Conservation (phyloP, 2,797 vertebrate genomes). For the Loriculus beryllinus region DNA sequence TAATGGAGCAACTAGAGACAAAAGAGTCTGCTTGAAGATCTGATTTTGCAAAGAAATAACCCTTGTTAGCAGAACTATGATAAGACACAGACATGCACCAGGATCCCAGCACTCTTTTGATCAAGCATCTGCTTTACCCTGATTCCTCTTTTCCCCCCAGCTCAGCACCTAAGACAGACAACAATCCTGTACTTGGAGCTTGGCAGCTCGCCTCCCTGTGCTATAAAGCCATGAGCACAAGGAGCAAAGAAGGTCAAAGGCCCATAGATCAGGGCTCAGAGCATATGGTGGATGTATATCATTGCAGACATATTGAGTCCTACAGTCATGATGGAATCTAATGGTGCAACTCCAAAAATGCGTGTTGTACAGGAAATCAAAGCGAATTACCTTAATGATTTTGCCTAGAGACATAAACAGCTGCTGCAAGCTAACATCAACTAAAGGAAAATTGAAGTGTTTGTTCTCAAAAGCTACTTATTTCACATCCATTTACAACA, state of each 20-base stretch:
- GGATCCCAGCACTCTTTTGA: background rate
- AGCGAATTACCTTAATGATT: constrained; percentile 9
- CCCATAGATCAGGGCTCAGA: background rate
- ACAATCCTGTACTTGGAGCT: background rate
- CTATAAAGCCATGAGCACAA: background rate
- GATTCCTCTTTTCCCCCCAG: background rate
- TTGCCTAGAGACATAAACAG: background rate
- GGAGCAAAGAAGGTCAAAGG: background rate
- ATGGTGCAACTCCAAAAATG: background rate
- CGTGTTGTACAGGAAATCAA: background rate
- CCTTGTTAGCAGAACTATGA: background rate
- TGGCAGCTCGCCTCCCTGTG: fast-evolving
- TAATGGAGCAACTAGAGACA: background rate
- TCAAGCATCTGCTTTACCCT: background rate
- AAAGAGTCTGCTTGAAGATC: background rate
- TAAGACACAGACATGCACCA: background rate
- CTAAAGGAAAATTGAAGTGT: constrained; percentile 6
- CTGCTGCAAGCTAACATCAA: background rate
- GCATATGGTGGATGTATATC: background rate
- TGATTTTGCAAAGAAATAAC: background rate
- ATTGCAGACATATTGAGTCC: background rate
- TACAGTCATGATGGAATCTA: background rate
- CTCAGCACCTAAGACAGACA: background rate
- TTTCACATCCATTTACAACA: constrained; percentile 14
- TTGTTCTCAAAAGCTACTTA: constrained; percentile 15